phyloP scores from a whole-genome alignment of 2,113 vertebrate genomes.

The Dendrocopos noguchii region DNA sequence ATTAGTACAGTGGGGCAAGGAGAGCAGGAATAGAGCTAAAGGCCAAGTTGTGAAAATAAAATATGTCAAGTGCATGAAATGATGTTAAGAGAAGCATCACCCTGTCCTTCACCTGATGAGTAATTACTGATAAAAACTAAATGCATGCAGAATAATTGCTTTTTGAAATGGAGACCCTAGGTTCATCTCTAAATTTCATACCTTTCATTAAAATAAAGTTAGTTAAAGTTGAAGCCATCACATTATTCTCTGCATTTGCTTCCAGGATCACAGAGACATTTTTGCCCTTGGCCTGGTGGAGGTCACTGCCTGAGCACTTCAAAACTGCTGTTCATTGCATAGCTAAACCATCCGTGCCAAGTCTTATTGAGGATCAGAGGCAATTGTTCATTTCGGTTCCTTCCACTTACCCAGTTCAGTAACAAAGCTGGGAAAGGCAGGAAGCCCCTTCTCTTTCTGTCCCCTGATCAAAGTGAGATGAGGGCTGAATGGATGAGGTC shows the following conservation, averaged over 20 bases:
- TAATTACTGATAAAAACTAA: not conserved
- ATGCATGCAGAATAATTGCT: not conserved
- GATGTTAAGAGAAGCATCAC: not conserved
- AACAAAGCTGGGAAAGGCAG: not conserved
- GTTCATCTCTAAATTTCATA: not conserved
- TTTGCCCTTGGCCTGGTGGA: not conserved
- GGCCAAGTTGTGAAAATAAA: not conserved
- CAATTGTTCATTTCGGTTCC: not conserved
- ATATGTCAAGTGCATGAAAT: accelerated
- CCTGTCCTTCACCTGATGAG: not conserved
- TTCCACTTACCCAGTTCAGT: not conserved
- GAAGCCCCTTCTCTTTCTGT: not conserved
- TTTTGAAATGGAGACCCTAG: too few species aligned
- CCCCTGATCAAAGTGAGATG: too few species aligned
- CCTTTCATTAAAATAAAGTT: not conserved
- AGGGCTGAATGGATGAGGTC: not conserved
- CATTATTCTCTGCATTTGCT: not conserved
- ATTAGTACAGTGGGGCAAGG: accelerated
- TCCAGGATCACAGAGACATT: too few species aligned
- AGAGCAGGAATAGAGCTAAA: too few species aligned
- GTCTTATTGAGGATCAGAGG: not conserved
- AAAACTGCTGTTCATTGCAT: not conserved
- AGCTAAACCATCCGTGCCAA: not conserved
- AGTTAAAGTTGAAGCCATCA: not conserved
- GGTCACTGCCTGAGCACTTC: not conserved